Base-by-base conservation (phyloP, 2,113 vertebrate genomes). In the Bos indicus region DNA sequence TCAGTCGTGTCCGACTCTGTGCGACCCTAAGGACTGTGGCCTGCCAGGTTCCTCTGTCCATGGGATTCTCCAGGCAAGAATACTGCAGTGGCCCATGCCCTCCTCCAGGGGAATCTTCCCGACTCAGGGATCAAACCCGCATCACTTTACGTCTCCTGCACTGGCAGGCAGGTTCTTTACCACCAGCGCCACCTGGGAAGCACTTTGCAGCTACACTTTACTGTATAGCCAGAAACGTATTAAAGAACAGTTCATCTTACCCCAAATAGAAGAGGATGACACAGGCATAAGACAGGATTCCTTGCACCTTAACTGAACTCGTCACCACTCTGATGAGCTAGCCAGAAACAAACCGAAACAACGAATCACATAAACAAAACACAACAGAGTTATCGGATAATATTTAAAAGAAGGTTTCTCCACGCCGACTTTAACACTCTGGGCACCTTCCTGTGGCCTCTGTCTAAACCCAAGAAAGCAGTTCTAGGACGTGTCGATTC, bases 321-420 rank as follows among this genome's bases (percentile, higher is more conserved):
- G 99, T 99, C 90, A 99, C 99, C 92, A 99, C 99, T 97, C 99
- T 99, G 97, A 99, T 99, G 88, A 99, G 99, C 99, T 99, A 98
- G 97, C 96, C 87, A 98, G 93, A 96, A 97, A 98, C 83, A 97
- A 64, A 98, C 78, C 91, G 80, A 94, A 94, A 96, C 86, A 62
- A 97, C 90, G 94, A 81, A 59, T 95, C 86, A 97, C 84, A 98
- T 33, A 77, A 52, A 96, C 56, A 97, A 28, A 96, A 92, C 81
- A 95, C 3, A 98, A 60, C 90, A 95, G 80, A 96, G 43, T 91
- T 64, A 88, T 95, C 80, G 85, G 90, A 82, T 51, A 40, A 88
- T 77, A 51, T 21, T 81, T 60, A 64, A 87, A 86, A 36, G 40
- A 40, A 40, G 36, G 30, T 33, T 60, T 52, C 43, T 33, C 88